Evolutionary conservation across 2,113 vertebrate species (phyloP).

Genomic region (Lamprologus ornatipinnis): DNA sequence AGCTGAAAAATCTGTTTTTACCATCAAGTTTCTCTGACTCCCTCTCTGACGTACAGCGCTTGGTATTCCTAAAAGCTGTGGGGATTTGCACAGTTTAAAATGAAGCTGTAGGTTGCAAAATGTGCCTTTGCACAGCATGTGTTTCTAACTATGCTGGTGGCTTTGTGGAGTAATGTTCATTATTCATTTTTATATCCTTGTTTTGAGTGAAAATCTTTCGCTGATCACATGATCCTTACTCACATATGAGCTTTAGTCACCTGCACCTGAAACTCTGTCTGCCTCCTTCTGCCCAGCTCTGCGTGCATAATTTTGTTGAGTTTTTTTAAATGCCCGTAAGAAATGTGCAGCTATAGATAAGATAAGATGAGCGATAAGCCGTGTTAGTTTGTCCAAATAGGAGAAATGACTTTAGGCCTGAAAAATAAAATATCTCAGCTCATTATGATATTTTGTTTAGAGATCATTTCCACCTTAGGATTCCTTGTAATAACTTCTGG

Average conservation of each 20-base stretch:
- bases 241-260: not conserved
- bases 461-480: not conserved
- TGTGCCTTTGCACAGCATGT: not conserved
- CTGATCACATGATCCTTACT: not conserved
- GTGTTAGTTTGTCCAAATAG: not conserved
- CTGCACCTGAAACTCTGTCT: not conserved
- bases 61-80: not conserved
- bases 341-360: not conserved
- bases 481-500: not conserved
- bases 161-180: not conserved
- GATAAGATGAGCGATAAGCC: not conserved
- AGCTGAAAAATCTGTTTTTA: not conserved
- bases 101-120: not conserved
- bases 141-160: not conserved
- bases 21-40: not conserved
- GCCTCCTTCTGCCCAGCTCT: not conserved
- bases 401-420: not conserved
- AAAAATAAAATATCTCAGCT: not conserved
- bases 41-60: not conserved
- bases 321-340: not conserved
- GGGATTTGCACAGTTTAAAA: not conserved
- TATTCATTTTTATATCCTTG: not conserved
- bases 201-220: not conserved
- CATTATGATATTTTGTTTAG: not conserved
- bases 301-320: not conserved